Evolutionary conservation across 2,113 vertebrate species (phyloP), one percentile per base, ranked within the genome.

Genomic region (Xiphias gladius): DNA sequence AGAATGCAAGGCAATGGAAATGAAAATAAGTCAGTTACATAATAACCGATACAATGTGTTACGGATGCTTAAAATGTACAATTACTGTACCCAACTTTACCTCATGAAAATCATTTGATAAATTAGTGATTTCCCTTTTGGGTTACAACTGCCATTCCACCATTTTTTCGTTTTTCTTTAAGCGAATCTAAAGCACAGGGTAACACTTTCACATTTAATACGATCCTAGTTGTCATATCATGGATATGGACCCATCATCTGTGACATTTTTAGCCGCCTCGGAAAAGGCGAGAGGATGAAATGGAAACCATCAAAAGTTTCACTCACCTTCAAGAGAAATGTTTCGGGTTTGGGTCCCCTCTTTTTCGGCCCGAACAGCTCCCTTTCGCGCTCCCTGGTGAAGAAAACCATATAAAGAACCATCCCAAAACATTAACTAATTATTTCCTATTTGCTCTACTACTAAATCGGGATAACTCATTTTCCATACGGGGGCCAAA

Each of bases 281-380:
- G 24, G 30, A 64, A n/a, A 35, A 76, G 2, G 3, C 14, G 16
- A 54, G 0, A 13, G 7, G 8, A 43, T 61, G 0, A 46, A 17
- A 73, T 19, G 14, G 14, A 67, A 66, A 20, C 0, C 24, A 64
- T 11, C 7, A 28, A 58, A 54, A 30, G 32, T 71, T 63, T 52
- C 41, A 76, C 94, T 94, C 94, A 99, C 98, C 97, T 97, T 99
- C 30, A 99, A 83, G 62, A 99, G 93, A 88, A 99, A 99, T 13
- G 97, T 99, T 96, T 99, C 97, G 43, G 98, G 97, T 88, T 99
- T 99, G 48, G 98, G 98, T 87, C 98, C 98, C 87, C 98, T 94
- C 90, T 99, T 99, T 94, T 99, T 96, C 48, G 98, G 98, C 57
- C 98, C 98, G 0, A 96, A 99, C 75, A 98, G 94, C 93, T 99